A percentile compares a stretch with the other conserved stretches of the same genome.
phyloP scores from a whole-genome alignment of 2,888 invertebrate genomes.

The Lysandra bellargus region DNA sequence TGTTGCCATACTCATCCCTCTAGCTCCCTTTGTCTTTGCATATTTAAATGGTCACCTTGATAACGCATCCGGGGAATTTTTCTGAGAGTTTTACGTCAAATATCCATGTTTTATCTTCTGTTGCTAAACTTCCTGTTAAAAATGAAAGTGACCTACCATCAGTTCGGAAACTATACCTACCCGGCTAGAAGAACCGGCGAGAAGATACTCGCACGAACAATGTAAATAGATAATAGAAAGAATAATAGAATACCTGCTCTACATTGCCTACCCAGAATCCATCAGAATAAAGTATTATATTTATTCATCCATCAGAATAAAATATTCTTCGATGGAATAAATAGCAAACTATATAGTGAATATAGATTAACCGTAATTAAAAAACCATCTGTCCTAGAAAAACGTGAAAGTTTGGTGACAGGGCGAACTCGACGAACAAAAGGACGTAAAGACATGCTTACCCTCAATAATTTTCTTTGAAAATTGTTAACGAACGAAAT shows the following conservation, averaged over 20 bases:
- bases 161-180: too few relatives aligned
- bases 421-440: conserved; percentile 40
- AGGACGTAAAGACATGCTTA: conserved; percentile 39
- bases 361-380: background rate
- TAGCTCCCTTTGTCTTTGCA: background rate
- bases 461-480: conserved; percentile 43
- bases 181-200: too few relatives aligned
- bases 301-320: too few relatives aligned
- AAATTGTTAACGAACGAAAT: conserved; percentile 46
- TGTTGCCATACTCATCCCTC: conserved; percentile 17
- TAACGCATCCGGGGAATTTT: background rate
- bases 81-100: background rate
- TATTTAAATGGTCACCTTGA: conserved; percentile 6
- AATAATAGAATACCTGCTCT: too few relatives aligned
- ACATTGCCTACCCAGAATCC: too few relatives aligned
- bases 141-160: too few relatives aligned
- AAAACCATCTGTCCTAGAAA: conserved; percentile 35
- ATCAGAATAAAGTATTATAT: too few relatives aligned
- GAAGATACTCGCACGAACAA: too few relatives aligned
- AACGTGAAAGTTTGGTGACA: conserved; percentile 39
- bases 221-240: too few relatives aligned
- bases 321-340: background rate
- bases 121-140: too few relatives aligned
- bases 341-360: background rate
- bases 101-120: too few relatives aligned